Evolutionary conservation across 2,888 invertebrate genomes (phyloP).

Genomic region (Macrosoma leucophasiata): DNA sequence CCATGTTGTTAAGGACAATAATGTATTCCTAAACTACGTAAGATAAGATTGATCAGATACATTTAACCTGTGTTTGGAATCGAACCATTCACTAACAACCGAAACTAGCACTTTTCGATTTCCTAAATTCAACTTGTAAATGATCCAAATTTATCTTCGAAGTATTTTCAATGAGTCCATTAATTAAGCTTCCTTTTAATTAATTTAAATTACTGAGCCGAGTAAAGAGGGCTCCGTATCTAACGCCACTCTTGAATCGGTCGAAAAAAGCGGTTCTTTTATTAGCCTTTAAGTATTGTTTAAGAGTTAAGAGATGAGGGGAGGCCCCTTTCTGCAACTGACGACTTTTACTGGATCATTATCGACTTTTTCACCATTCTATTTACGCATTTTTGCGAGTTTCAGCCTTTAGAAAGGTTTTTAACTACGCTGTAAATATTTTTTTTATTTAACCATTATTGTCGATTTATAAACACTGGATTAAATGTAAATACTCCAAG

Average conservation of each 20-base stretch:
- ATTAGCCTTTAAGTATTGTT: conserved; percentile 68
- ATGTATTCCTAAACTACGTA: too few relatives aligned
- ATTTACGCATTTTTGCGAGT: conserved; percentile 46
- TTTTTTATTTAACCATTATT: too few relatives aligned
- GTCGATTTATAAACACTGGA: too few relatives aligned
- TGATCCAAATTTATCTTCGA: conserved; percentile 13
- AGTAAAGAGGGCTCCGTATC: conserved; percentile 30
- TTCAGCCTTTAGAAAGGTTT: too few relatives aligned
- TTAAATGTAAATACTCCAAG: too few relatives aligned
- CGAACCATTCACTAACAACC: too few relatives aligned
- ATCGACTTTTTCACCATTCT: conserved; percentile 58
- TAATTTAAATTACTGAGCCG: conserved; percentile 40
- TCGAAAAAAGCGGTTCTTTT: conserved; percentile 61
- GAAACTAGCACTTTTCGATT: too few relatives aligned
- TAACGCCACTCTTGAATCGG: conserved; percentile 36
- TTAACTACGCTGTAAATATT: too few relatives aligned
- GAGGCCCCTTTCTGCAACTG: conserved; percentile 45
- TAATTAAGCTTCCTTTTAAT: conserved; percentile 38
- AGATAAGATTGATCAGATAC: too few relatives aligned
- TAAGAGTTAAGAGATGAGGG: conserved; percentile 58
- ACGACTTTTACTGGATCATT: conserved; percentile 62
- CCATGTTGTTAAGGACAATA: too few relatives aligned
- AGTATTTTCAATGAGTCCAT: conserved; percentile 21
- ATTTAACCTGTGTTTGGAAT: too few relatives aligned
- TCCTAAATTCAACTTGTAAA: too few relatives aligned